Evolutionary conservation across 30 jellyfish, hydroid and myxozoan genomes (phyloP), one percentile per base, ranked within the genome.

Genomic region (Mastigias papua): DNA sequence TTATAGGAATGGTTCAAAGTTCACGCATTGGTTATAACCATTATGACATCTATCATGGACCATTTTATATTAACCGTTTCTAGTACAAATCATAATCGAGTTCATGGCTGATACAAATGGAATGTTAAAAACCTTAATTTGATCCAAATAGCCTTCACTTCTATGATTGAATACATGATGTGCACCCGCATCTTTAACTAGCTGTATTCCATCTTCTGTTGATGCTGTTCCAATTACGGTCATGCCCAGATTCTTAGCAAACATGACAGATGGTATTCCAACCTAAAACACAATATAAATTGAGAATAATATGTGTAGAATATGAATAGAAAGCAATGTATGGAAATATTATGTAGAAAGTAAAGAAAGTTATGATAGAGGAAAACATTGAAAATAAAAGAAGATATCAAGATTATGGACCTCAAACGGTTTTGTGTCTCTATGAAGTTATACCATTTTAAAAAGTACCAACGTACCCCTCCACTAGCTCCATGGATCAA

Each of bases 401-500:
- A n/a, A n/a, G n/a, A n/a, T n/a, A n/a, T n/a, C n/a, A n/a, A n/a
- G n/a, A n/a, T n/a, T n/a, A n/a, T n/a, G n/a, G n/a, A n/a, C n/a
- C n/a, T n/a, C n/a, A n/a, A n/a, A n/a, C n/a, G n/a, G n/a, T n/a
- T n/a, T n/a, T n/a, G n/a, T n/a, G n/a, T n/a, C n/a, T n/a, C n/a
- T n/a, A n/a, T n/a, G n/a, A n/a, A n/a, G n/a, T n/a, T n/a, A n/a
- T n/a, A n/a, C n/a, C n/a, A n/a, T n/a, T n/a, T n/a, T n/a, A n/a
- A n/a, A n/a, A n/a, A n/a, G n/a, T n/a, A n/a, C n/a, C n/a, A n/a
- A 86, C 97, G 73, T 54, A 92, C 98, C 23, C 98, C 98, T 1
- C 98, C 98, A 68, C 97, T 86, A 22, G 98, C 98, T 20, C 98
- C 98, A 92, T 92, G 98, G 2, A 92, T 65, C 89, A 92, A 35